Evolutionary conservation across 2,797 vertebrate genomes (phyloP).

Genomic region (Coracias cyanogaster): DNA sequence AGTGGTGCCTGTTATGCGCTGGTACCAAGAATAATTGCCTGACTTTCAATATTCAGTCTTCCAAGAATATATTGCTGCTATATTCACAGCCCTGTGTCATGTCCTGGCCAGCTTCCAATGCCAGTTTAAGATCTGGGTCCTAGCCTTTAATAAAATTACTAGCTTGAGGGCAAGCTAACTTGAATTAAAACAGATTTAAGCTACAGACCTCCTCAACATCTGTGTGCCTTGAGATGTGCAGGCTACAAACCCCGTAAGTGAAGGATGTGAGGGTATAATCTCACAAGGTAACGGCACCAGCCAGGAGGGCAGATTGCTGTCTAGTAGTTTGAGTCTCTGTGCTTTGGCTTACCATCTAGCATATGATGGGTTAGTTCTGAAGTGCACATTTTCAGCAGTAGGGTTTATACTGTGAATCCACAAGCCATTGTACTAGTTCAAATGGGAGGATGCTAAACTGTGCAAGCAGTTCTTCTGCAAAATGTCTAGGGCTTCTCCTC

Average conservation of each 20-base stretch:
- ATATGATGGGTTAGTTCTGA: neutral
- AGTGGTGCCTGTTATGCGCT: neutral
- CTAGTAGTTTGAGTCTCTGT: neutral
- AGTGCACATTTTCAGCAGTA: neutral
- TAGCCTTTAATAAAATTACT: neutral
- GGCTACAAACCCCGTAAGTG: neutral
- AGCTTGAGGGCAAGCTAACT: neutral
- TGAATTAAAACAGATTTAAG: neutral
- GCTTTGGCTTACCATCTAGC: neutral
- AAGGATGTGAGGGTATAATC: neutral
- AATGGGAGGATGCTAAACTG: neutral
- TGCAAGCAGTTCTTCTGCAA: neutral
- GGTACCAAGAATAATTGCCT: neutral
- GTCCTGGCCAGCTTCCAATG: neutral
- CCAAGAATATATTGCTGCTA: neutral
- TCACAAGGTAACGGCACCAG: neutral
- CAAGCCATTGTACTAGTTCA: neutral
- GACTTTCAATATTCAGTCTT: accelerated
- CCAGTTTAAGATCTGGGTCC: neutral
- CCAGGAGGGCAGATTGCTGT: neutral
- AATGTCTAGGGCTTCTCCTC: neutral
- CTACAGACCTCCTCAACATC: neutral
- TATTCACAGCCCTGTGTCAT: neutral
- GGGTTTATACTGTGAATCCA: neutral
- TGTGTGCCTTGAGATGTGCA: neutral